Conservation (phyloP, 1,140 invertebrate species). For the Eciton burchellii region DNA sequence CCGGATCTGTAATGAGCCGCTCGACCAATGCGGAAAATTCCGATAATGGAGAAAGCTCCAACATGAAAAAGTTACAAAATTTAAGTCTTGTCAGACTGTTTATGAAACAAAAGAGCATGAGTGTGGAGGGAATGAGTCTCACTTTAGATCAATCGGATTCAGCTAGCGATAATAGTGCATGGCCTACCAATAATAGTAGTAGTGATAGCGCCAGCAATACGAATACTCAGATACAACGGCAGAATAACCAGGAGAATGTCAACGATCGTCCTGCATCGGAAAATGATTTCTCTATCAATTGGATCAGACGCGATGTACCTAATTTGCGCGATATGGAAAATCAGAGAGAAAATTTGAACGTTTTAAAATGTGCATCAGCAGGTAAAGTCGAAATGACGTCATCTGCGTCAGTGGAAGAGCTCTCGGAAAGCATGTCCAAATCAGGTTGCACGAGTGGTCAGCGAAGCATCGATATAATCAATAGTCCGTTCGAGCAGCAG, state of each 20-base stretch:
- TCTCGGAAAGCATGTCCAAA: slow-evolving; percentile 84
- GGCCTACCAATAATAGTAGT: slow-evolving; percentile 82
- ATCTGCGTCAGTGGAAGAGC: slow-evolving; percentile 84
- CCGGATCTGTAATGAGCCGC: slow-evolving; percentile 81
- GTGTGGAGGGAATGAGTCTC: slow-evolving; percentile 88
- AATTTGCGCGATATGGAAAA: slow-evolving; percentile 71
- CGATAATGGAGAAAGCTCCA: slow-evolving; percentile 81
- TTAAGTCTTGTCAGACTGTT: slow-evolving; percentile 95
- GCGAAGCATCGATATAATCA: slow-evolving; percentile 68
- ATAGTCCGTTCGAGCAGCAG: slow-evolving; percentile 48
- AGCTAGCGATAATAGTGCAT: slow-evolving; percentile 78
- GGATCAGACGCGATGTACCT: slow-evolving; percentile 79
- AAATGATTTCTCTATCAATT: slow-evolving; percentile 84
- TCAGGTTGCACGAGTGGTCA: slow-evolving; percentile 76
- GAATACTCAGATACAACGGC: slow-evolving; percentile 80
- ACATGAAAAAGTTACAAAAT: slow-evolving; percentile 86
- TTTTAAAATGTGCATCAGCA: slow-evolving; percentile 76
- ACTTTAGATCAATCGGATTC: slow-evolving; percentile 83
- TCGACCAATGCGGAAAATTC: slow-evolving; percentile 84
- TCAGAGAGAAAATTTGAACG: slow-evolving; percentile 58
- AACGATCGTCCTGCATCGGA: slow-evolving; percentile 69
- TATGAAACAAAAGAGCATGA: slow-evolving; percentile 95
- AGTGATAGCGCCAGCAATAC: slow-evolving; percentile 81
- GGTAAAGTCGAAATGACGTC: slow-evolving; percentile 81
- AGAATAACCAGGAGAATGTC: slow-evolving; percentile 64